Evolutionary conservation across 2,797 vertebrate species (phyloP), one percentile per base, ranked within the genome.

Genomic region (Micropoecilia bifurca): DNA sequence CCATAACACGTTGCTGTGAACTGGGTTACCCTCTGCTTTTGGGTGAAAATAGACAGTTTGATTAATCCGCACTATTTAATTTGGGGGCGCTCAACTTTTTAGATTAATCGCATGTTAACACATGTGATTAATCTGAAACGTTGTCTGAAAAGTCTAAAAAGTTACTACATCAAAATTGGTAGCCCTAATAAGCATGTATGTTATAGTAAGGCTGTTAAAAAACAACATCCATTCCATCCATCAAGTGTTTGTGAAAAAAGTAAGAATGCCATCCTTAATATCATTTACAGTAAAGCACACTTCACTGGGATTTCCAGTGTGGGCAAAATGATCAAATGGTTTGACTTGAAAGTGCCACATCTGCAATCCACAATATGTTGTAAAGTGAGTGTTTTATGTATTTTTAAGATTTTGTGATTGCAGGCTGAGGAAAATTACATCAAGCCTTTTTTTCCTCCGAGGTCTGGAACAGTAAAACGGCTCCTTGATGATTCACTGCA

Each of bases 401-500:
- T 57, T 80, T 76, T 77, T 79, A 87, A 33, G 71, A 83, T 80
- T 91, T 72, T 72, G 71, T 83, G 78, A 80, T 85, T 82, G 81
- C 57, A 63, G 48, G 71, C 72, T 76, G 53, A 80, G 81, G 74
- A 63, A 69, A 80, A 81, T 69, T 80, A 75, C 86, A 85, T 71
- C 41, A 41, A 85, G 59, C 55, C 77, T 85, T 87, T 87, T 79
- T 79, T 68, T 87, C 80, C 80, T 71, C 47, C 22, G 79, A 85
- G 75, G 71, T 87, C 86, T 81, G 66, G 39, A 85, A 84, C 71
- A 75, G 71, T 59, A 85, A 80, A 84, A 3, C 50, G 88, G 76
- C 30, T 63, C 73, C 89, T 80, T 85, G 83, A 82, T 76, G 80
- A 90, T 82, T 87, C 61, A 82, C 90, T 90, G 72, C 71, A 63